A percentile compares a stretch with the other conserved stretches of the same genome.
Evolutionary conservation across 2,113 vertebrate genomes (phyloP).

Genomic region (Crotalus horridus): DNA sequence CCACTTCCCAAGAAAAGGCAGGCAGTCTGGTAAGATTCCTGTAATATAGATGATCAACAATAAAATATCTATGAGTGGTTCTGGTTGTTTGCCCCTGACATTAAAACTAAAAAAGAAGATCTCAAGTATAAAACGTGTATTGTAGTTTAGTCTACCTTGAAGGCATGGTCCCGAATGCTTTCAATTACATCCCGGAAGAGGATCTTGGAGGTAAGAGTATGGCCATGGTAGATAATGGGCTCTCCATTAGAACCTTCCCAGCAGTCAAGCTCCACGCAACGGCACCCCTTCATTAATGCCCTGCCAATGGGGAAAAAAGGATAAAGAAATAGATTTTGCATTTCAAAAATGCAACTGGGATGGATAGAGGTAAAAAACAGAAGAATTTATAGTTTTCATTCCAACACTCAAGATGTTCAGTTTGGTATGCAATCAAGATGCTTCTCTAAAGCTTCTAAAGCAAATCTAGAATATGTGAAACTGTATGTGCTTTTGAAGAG

Average conservation of each 20-base stretch:
- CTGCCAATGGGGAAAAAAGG: constrained; percentile 53
- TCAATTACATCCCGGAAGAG: constrained; percentile 89
- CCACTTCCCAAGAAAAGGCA: too few species aligned
- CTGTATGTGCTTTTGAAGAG: background rate
- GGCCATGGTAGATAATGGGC: constrained; percentile 89
- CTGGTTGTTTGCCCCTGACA: background rate
- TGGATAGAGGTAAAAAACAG: background rate
- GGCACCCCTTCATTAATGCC: constrained; percentile 88
- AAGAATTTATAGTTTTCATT: background rate
- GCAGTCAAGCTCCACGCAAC: constrained; percentile 96
- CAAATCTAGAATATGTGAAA: too few species aligned
- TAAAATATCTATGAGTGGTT: background rate
- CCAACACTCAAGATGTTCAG: background rate
- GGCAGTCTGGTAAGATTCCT: background rate
- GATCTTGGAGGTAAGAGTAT: constrained; percentile 93
- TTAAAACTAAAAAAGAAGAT: background rate
- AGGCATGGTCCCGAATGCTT: constrained; percentile 85
- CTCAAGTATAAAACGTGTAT: background rate
- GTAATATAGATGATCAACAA: background rate
- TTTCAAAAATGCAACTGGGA: background rate
- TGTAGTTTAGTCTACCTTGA: constrained; percentile 71
- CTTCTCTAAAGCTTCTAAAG: background rate
- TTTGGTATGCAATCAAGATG: background rate
- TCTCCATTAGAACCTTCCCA: constrained; percentile 93
- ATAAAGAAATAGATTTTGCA: background rate